Conservation (phyloP, 2,113 vertebrate species). For the Oplegnathus fasciatus region DNA sequence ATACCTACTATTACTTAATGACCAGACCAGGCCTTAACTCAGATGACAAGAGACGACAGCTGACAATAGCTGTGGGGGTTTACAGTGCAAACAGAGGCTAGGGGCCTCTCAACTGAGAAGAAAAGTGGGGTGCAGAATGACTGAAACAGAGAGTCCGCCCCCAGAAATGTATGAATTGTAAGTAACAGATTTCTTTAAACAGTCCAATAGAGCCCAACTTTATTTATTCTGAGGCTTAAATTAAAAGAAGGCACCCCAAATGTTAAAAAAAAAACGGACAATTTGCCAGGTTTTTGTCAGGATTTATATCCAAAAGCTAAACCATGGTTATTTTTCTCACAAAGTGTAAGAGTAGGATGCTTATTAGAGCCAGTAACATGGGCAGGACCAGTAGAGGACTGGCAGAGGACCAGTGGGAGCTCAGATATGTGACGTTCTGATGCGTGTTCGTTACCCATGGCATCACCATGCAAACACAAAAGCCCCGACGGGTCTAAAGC, state of each 20-base stretch:
- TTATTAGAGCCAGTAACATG: not conserved
- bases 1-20: slow-evolving; percentile 46
- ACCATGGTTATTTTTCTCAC: not conserved
- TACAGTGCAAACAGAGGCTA: slow-evolving; percentile 15
- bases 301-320: not conserved
- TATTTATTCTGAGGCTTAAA: not conserved
- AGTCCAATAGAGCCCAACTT: not conserved
- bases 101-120: not conserved
- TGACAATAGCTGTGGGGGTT: slow-evolving; percentile 44
- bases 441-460: slow-evolving; percentile 51
- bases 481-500: slow-evolving; percentile 51
- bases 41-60: slow-evolving; percentile 40
- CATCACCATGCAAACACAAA: slow-evolving; percentile 61
- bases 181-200: not conserved
- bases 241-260: not conserved
- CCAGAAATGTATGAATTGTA: not conserved
- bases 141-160: too few relatives aligned
- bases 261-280: not conserved
- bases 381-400: slow-evolving; percentile 5
- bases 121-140: not conserved
- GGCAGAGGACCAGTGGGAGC: slow-evolving; percentile 37
- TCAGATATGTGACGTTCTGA: slow-evolving; percentile 29
- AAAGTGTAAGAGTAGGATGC: not conserved
- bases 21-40: slow-evolving; percentile 15
- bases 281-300: not conserved